Base-by-base conservation (phyloP, 2,113 vertebrate genomes). In the Scopus umbretta region DNA sequence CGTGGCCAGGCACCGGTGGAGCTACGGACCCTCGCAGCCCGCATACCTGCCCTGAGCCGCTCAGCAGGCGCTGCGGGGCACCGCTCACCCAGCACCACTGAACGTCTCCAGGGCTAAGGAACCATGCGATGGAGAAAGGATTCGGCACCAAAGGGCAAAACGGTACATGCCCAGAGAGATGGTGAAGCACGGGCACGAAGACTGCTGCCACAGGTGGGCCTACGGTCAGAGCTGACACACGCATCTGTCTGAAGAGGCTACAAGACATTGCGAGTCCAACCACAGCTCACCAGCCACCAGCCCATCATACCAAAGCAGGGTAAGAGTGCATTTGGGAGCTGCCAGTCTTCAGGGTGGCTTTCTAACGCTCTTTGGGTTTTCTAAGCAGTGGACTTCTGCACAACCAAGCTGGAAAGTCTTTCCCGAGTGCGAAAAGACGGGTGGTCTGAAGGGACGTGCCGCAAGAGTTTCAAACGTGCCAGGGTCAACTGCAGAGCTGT, bases 1-100 rank as follows among this genome's bases (percentile, higher is more conserved):
- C 1, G 4, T 27, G 27, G 27, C 36, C 36, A 38, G 13, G 13
- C 1, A 0, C 15, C 3, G 0, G 53, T 63, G 53, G 53, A 62
- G 36, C n/a, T 52, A 45, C 1, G 0, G 65, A 42, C n/a, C 12
- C 38, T 18, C 0, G 4, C 13, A 68, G 49, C 47, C 59, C 4
- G 0, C 22, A 6, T 16, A 23, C 58, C 49, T 52, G 52, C 87
- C 50, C 32, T 14, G 25, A 62, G 65, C 58, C 1, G 6, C 52
- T 26, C 38, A 8, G 68, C 3, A 1, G 26, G 59, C 13, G 8
- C 11, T 10, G 66, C 47, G 80, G 1, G 26, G 52, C 13, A 10
- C 11, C 8, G 61, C 52, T 84, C 50, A 25, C 11, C 18, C 55
- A 50, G 17, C 73, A 53, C 25, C 36, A 42, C 22, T 58, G 23